These are phyloP conservation scores for Caenorhabditis becei DNA, from an alignment of 2,888 invertebrate genomes.

Conservation along the genomic window DNA sequence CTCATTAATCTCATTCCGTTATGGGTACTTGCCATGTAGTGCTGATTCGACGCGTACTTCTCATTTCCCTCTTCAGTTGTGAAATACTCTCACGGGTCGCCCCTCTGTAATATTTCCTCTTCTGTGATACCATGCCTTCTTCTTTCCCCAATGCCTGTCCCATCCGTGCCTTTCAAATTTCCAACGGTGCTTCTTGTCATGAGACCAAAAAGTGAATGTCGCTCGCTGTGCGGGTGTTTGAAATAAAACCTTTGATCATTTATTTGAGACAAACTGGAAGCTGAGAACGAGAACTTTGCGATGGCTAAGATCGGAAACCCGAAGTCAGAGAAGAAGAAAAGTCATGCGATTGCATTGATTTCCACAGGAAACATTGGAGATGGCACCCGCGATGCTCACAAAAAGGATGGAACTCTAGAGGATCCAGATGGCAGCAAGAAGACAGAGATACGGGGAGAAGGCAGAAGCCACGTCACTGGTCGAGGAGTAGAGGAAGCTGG, in stretches of 20 bases:
- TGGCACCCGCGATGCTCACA: conserved; percentile 4
- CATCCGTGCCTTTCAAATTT: conserved; percentile 41
- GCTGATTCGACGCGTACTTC: conserved; percentile 50
- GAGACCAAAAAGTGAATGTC: conserved; percentile 27
- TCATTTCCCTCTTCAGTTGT: conserved; percentile 18
- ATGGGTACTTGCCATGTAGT: conserved; percentile 41
- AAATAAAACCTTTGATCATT: conserved; percentile 9
- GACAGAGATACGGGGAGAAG: not conserved
- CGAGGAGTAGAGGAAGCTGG: conserved; percentile 62
- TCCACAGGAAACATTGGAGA: conserved; percentile 6
- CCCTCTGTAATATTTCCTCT: conserved; percentile 11
- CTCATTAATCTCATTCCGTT: conserved; percentile 32
- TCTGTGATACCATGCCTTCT: conserved; percentile 7
- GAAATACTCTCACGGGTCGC: conserved; percentile 3
- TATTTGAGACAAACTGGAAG: not conserved
- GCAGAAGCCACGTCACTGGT: conserved; percentile 20
- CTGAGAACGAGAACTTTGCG: conserved; percentile 1
- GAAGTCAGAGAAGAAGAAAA: not conserved
- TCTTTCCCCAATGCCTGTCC: conserved; percentile 4
- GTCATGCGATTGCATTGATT: conserved; percentile 2
- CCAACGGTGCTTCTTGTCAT: conserved; percentile 37
- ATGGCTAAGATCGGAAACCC: conserved; percentile 24
- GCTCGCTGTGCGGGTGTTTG: conserved; percentile 41
- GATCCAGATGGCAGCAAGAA: not conserved
- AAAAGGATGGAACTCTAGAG: not conserved